Base-by-base conservation (phyloP, 2,888 invertebrate genomes). In the Epistrophe eligans region DNA sequence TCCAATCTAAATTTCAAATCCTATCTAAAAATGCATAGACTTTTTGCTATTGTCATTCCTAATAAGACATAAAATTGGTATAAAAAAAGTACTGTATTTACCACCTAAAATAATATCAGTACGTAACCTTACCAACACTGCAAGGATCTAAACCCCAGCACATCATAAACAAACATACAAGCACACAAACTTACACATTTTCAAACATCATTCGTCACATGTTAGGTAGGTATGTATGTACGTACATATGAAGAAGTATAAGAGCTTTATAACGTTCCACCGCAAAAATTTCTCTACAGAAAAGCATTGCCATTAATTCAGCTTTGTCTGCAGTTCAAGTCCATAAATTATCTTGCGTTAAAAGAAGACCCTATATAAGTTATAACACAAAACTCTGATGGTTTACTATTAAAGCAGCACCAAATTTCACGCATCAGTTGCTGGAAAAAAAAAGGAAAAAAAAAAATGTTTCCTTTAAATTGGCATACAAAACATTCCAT, bases 401-500 rank as follows among this genome's bases (percentile, higher is more conserved):
- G 17, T 15, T 43, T 7, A 55, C 38, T 62, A 38, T 38, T 50
- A 50, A 50, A 67, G 50, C 50, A 70, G 38, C 24, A 70, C 40
- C 40, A 52, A 70, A 28, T 55, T 70, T 55, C 32, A 38, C 70
- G 70, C 70, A 70, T 70, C 55, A 70, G 40, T 70, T 70, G 32
- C 15, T 55, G 66, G 19, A 17, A 15, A 6, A 19, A 35, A 72
- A 24, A 24, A 24, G 24, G 3, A 24, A 24, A 3, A 24, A 24
- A 24, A 13, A 55, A 35, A 66, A 64, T 43, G 11, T 66, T 48
- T 57, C 35, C 55, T 57, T 58, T 13, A 57, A 72, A 40, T 66
- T 57, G 64, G 64, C 57, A 48, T 48, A 48, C 40, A 73, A 60
- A 62, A 58, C 48, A 73, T 66, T 64, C 79, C 64, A 64, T 72